Base-by-base conservation (phyloP, 2,888 invertebrate genomes). In the Drosophila ochracea region DNA sequence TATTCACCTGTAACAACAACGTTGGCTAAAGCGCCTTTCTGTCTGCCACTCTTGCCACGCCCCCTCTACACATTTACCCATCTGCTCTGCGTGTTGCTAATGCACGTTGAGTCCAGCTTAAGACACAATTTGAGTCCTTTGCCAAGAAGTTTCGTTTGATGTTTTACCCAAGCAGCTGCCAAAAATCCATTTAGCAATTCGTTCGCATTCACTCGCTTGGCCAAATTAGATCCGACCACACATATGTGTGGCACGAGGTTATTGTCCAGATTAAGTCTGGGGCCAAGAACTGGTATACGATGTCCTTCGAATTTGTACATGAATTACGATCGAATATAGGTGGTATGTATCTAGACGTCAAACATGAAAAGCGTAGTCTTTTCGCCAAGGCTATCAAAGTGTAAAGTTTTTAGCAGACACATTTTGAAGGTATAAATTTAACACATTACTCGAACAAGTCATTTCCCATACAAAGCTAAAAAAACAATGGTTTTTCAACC, bases 91-190 rank as follows among this genome's bases (percentile, higher is more conserved):
- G 82, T 85, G 87, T 84, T 80, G 78, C 82, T 87, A 86, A 89
- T 87, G 89, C 89, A 87, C 72, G 84, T 82, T 86, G 85, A 86
- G 89, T 89, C 80, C 75, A 76, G 87, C 82, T 86, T 86, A 89
- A 89, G 89, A 82, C 84, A 86, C 87, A 86, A 89, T 86, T 84
- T 82, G 58, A 80, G 80, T 73, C 72, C 66, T 68, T 79, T 79
- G 64, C 68, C 68, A 75, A 73, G 73, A 70, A 79, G 79, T 83
- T 83, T 68, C 64, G 77, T 86, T 89, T 86, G 86, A 81, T 77
- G 83, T 83, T 79, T 77, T 54, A 58, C 57, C 61, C 69, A 50
- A 64, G 60, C 68, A 53, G 63, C 57, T 47, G 55, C 55, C 47
- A 54, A 64, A 84, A 84, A 86, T 84, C 84, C 83, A 84, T 84